phyloP scores from a whole-genome alignment of 2,888 invertebrate species.

The Tuberolachnus salignus region DNA sequence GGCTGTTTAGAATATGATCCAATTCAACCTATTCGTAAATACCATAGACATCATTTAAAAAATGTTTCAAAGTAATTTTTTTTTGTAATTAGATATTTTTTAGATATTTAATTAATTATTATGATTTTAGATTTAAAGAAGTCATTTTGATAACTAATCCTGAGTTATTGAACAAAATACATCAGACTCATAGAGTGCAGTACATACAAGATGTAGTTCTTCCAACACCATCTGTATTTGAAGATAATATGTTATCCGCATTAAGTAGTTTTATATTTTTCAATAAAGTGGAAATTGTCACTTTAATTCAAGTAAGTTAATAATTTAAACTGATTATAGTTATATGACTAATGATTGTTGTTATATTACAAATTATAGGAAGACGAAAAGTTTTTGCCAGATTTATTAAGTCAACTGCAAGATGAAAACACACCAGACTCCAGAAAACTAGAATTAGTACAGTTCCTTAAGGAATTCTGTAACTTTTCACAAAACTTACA shows the following conservation, averaged over 20 bases:
- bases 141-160: constrained; percentile 94
- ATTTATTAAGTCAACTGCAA: constrained; percentile 90
- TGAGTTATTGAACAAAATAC: constrained; percentile 96
- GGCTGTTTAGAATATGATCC: constrained; percentile 99
- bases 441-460: constrained; percentile 89
- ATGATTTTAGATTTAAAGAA: constrained; percentile 73
- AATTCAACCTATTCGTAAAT: constrained; percentile 79
- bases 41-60: constrained; percentile 94
- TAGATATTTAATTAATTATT: neutral
- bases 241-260: constrained; percentile 97
- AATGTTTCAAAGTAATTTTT: constrained; percentile 74
- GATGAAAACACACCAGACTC: constrained; percentile 83
- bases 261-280: constrained; percentile 99
- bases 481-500: constrained; percentile 98
- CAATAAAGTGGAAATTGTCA: constrained; percentile 99
- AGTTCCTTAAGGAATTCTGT: constrained; percentile 99
- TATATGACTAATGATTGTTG: constrained; percentile 12
- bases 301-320: constrained; percentile 74
- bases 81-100: neutral
- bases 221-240: constrained; percentile 98
- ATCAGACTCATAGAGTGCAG: constrained; percentile 99
- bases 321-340: neutral
- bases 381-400: constrained; percentile 94
- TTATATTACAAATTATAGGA: constrained; percentile 69
- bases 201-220: constrained; percentile 99